Evolutionary conservation across 2,797 vertebrate species (phyloP).

Genomic region (Channallabes apus): DNA sequence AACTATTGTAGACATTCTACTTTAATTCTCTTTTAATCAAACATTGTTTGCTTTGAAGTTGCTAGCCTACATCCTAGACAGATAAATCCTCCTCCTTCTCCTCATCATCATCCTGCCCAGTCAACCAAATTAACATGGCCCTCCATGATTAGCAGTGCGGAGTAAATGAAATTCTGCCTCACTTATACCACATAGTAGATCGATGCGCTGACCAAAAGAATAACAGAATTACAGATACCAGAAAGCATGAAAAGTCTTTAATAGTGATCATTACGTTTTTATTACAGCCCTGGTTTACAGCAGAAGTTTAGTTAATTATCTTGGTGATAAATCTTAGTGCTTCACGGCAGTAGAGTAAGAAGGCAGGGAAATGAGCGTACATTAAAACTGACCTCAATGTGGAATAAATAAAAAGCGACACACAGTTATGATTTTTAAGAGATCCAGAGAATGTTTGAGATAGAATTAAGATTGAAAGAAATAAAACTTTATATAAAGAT

Average conservation of each 20-base stretch:
- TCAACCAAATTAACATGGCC: neutral
- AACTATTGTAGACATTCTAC: neutral
- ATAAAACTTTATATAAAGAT: neutral
- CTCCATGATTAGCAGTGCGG: neutral
- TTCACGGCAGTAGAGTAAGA: neutral
- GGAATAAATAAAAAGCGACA: neutral
- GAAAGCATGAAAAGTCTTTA: constrained; percentile 1
- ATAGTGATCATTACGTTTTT: constrained; percentile 9
- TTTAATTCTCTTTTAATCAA: neutral
- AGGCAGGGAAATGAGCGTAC: neutral
- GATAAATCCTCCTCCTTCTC: neutral
- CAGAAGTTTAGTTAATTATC: constrained; percentile 8
- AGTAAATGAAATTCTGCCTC: neutral
- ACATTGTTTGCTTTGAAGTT: neutral
- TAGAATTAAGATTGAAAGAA: neutral
- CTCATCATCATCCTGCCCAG: neutral
- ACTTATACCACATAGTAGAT: neutral
- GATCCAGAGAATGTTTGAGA: neutral
- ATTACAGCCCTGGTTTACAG: constrained; percentile 5
- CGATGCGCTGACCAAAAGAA: neutral
- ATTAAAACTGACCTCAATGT: constrained; percentile 6
- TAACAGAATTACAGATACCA: constrained; percentile 2
- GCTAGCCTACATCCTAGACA: neutral
- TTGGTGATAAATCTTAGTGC: neutral
- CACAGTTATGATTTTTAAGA: neutral